Evolutionary conservation across 2,113 vertebrate genomes (phyloP).

Genomic region (Progne subis): DNA sequence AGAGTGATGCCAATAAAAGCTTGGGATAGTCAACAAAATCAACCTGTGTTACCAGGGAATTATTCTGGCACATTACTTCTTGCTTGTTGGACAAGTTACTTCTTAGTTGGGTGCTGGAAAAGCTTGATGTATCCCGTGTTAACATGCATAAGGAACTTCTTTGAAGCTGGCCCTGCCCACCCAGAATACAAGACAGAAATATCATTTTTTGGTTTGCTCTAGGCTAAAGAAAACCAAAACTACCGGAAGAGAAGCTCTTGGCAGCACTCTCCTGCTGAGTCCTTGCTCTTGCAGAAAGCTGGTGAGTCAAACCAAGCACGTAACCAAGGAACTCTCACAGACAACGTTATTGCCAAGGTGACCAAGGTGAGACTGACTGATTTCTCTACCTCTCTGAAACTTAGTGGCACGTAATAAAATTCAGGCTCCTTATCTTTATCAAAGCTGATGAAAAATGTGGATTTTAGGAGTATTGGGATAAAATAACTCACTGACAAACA

Average conservation of each 20-base stretch:
- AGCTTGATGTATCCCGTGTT: not conserved
- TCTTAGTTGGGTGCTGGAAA: not conserved
- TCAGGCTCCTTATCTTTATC: not conserved
- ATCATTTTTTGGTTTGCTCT: not conserved
- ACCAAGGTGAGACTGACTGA: not conserved
- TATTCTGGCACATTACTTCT: not conserved
- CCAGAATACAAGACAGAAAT: not conserved
- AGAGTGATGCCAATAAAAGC: not conserved
- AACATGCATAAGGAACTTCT: not conserved
- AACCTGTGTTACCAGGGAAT: not conserved
- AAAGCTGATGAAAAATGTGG: not conserved
- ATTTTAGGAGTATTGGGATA: not conserved
- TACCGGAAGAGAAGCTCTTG: not conserved
- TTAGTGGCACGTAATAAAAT: not conserved
- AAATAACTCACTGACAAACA: not conserved
- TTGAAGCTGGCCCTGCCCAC: not conserved
- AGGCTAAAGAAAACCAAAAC: not conserved
- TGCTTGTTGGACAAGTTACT: not conserved
- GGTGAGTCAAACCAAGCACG: not conserved
- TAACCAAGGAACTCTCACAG: not conserved
- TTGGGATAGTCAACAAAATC: not conserved
- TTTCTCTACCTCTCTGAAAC: not conserved
- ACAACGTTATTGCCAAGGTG: not conserved
- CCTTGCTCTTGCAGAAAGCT: not conserved
- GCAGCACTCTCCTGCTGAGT: not conserved